Percentiles rank a stretch among this genome's conserved stretches.
Evolutionary conservation across 1,140 invertebrate genomes (phyloP).

Genomic region (Lethrus apterus): DNA sequence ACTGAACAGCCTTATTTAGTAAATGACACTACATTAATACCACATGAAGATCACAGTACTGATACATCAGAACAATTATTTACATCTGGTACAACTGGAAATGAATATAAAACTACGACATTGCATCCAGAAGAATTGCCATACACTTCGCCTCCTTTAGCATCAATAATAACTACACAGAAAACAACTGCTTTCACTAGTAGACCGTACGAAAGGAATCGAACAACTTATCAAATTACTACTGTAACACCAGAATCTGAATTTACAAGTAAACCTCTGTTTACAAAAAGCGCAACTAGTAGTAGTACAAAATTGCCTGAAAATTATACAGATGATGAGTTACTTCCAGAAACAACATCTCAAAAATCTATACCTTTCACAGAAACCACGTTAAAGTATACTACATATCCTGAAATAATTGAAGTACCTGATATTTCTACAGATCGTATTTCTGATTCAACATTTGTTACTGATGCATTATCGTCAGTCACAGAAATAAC

Average conservation of each 20-base stretch:
- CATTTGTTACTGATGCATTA: background rate
- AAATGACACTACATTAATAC: constrained; percentile 2
- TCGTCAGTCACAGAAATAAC: background rate
- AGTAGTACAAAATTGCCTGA: background rate
- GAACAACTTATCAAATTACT: constrained; percentile 2
- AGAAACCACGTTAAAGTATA: background rate
- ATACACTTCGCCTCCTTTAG: background rate
- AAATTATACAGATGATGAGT: background rate
- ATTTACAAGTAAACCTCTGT: constrained; percentile 9
- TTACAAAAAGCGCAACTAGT: background rate
- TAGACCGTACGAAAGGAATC: constrained; percentile 3
- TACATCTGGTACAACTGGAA: constrained; percentile 27
- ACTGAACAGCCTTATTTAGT: constrained; percentile 4
- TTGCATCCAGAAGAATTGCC: background rate
- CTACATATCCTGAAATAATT: background rate
- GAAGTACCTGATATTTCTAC: background rate
- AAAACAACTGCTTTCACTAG: constrained; percentile 2
- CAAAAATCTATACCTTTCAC: background rate
- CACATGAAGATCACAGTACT: constrained; percentile 2
- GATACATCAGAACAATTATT: constrained; percentile 18
- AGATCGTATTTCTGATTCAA: background rate
- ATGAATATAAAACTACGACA: constrained; percentile 6
- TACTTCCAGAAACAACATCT: background rate
- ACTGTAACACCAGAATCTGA: background rate
- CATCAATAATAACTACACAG: background rate